Base-by-base conservation (phyloP, 2,888 invertebrate species). In the Morpho deidamia region DNA sequence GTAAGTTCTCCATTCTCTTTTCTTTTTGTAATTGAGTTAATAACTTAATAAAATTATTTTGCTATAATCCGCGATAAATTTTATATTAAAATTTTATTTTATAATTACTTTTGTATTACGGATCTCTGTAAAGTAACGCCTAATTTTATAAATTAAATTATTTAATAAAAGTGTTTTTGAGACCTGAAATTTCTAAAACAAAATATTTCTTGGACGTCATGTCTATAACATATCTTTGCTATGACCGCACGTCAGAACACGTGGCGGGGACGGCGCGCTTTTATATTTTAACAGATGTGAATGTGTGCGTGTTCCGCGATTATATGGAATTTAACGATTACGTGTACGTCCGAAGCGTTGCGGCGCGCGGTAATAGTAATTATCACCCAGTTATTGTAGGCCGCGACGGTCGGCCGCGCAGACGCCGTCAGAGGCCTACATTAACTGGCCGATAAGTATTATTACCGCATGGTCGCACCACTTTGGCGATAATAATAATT, bases 261-360 rank as follows among this genome's bases (percentile, higher is more conserved):
- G 84, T 85, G 84, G 78, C 76, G 74, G 63, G 70, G 65, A 62
- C 64, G 65, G 23, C 65, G 66, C 59, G 68, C 54, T 57, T 58
- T 58, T 23, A 23, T 23, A 23, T 23, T 23, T 23, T 23, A 23
- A 23, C 23, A 23, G 23, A 23, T 55, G 57, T 48, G 50, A 51
- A 61, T 69, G 69, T 73, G 74, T 72, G 76, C 66, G 78, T 66
- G 76, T 67, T 69, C 67, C 66, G 67, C 76, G 76, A 74, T 76
- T 79, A 72, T 75, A 76, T 76, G 79, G 81, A 81, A 81, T 80
- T 80, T 76, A 77, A 65, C 74, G 82, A 83, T 83, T 83, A 83
- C 83, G 82, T 70, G 71, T 73, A 71, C 62, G 65, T 53, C 63
- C 66, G 62, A 66, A 63, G 65, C 71, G 74, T 71, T 64, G 58